phyloP scores from a whole-genome alignment of 2,888 invertebrate species.

The Romanomermis culicivorax region DNA sequence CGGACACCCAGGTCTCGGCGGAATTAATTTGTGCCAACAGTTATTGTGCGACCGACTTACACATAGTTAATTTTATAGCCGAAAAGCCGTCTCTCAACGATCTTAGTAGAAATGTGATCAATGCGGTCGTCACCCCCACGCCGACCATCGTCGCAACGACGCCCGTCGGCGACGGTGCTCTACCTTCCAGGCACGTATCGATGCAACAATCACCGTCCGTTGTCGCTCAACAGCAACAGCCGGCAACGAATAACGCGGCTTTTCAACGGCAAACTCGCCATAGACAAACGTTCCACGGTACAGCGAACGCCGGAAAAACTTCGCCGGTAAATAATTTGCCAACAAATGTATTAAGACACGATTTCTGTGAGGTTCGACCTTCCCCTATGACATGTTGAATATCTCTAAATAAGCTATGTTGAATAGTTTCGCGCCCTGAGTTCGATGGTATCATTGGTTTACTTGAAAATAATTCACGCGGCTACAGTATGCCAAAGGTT shows the following conservation, averaged over 20 bases:
- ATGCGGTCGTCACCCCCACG: constrained; percentile 10
- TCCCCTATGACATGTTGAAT: no score
- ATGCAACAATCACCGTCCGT: background rate
- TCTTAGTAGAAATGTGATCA: background rate
- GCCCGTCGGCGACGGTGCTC: constrained; percentile 7
- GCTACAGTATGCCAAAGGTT: no score
- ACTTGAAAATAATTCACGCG: no score
- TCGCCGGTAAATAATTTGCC: constrained; percentile 2
- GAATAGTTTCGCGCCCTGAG: no score
- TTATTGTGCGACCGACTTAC: no score
- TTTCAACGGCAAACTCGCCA: constrained; percentile 24
- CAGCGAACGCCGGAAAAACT: constrained; percentile 1
- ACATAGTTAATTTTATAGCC: no score
- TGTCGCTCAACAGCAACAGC: constrained; percentile 3
- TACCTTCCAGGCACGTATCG: background rate
- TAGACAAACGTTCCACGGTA: constrained; percentile 28
- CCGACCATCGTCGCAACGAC: constrained; percentile 13
- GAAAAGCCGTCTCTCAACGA: background rate
- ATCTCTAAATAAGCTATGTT: no score
- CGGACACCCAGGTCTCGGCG: no score
- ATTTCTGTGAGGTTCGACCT: no score
- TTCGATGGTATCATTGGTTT: no score
- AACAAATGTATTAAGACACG: no score
- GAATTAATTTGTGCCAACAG: no score
- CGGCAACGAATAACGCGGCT: constrained; percentile 11